These are phyloP conservation scores for Frankliniella fusca DNA, from an alignment of 2,888 invertebrate species.

Conservation along the genomic window DNA sequence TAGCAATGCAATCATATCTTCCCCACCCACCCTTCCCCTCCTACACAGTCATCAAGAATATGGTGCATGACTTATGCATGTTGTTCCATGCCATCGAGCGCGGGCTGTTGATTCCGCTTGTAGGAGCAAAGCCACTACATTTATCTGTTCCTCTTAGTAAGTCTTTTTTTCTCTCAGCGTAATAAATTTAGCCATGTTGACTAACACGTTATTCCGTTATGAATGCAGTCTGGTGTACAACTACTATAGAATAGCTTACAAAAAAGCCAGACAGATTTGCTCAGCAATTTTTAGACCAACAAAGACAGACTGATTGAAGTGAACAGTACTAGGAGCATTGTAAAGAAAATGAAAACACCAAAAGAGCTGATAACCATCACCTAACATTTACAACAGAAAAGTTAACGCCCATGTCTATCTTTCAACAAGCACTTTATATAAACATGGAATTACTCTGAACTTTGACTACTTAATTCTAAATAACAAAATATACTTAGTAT, in stretches of 20 bases:
- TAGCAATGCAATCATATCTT: too few species aligned
- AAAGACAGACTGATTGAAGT: too few species aligned
- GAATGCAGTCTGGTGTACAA: background rate
- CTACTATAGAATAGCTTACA: background rate
- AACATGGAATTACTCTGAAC: slow-evolving; percentile 20
- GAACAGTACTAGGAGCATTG: too few species aligned
- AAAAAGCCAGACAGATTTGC: background rate
- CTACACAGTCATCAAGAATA: slow-evolving; percentile 9
- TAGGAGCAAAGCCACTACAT: background rate
- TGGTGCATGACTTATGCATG: background rate
- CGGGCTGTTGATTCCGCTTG: background rate
- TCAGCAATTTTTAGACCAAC: too few species aligned
- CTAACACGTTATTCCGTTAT: background rate
- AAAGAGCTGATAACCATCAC: background rate
- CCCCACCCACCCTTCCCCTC: background rate
- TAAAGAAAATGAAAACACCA: background rate
- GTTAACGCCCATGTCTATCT: background rate
- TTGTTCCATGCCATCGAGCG: background rate
- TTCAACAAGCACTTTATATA: background rate
- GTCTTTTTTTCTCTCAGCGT: slow-evolving; percentile 22
- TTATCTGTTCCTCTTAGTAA: background rate
- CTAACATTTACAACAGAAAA: background rate
- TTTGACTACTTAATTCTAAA: slow-evolving; percentile 23
- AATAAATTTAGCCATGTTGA: background rate
- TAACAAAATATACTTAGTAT: slow-evolving; percentile 17